Percentiles rank a stretch among this genome's conserved stretches.
These are phyloP conservation scores for Chymomyza costata DNA, from an alignment of 1,140 invertebrate species.

Conservation along the genomic window DNA sequence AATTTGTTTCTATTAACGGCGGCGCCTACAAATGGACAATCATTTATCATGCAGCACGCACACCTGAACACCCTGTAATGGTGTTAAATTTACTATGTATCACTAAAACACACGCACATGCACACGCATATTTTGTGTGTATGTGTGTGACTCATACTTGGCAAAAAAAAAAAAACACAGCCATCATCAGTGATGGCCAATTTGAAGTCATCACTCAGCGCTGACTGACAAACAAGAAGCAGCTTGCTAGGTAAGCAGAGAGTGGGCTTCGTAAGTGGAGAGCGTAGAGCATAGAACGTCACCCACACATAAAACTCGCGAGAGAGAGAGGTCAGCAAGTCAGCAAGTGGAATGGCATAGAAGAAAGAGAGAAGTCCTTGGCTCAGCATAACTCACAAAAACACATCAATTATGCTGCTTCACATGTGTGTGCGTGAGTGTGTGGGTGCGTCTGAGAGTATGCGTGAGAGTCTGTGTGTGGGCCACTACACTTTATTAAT, in stretches of 20 bases:
- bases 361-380: too few relatives aligned
- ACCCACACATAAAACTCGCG: slow-evolving; percentile 1
- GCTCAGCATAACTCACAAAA: slow-evolving; percentile 66
- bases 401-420: slow-evolving; percentile 62
- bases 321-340: slow-evolving; percentile 66
- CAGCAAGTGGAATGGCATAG: slow-evolving; percentile 42
- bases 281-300: not conserved
- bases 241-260: slow-evolving; percentile 13
- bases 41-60: slow-evolving; percentile 59
- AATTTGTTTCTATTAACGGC: slow-evolving; percentile 72
- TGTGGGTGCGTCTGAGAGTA: slow-evolving; percentile 21
- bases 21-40: slow-evolving; percentile 65
- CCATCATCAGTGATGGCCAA: slow-evolving; percentile 59
- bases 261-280: slow-evolving; percentile 19
- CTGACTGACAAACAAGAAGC: slow-evolving; percentile 61
- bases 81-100: slow-evolving; percentile 27
- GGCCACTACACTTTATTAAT: slow-evolving; percentile 59
- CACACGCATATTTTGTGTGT: slow-evolving; percentile 48
- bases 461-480: slow-evolving; percentile 7
- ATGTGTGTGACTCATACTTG: slow-evolving; percentile 24
- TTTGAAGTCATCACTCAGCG: slow-evolving; percentile 67
- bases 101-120: slow-evolving; percentile 21
- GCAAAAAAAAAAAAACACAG: slow-evolving; percentile 36
- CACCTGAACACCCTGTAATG: slow-evolving; percentile 65
- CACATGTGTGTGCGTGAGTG: too few relatives aligned